Percentiles rank a stretch among this genome's conserved stretches.
These are phyloP conservation scores for Myiotriccus ornatus DNA, from an alignment of 2,797 vertebrate genomes.

Conservation along the genomic window DNA sequence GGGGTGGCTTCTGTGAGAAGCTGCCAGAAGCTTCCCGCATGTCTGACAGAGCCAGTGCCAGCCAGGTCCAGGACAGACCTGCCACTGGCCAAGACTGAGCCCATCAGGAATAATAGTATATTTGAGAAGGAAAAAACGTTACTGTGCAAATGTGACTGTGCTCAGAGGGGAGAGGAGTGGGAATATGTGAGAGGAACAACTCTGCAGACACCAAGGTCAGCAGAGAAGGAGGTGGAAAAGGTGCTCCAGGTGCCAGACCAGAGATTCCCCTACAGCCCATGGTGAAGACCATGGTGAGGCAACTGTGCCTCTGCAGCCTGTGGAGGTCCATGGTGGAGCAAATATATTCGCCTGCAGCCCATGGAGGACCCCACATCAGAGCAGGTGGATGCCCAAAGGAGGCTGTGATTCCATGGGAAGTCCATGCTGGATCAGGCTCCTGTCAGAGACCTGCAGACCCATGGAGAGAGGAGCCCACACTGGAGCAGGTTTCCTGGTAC, in stretches of 20 bases:
- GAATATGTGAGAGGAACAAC: background rate
- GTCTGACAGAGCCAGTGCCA: background rate
- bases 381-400: background rate
- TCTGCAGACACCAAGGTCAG: background rate
- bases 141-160: background rate
- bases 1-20: background rate
- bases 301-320: background rate
- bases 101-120: background rate
- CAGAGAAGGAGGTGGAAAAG: background rate
- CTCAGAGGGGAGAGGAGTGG: background rate
- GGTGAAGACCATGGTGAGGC: background rate
- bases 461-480: background rate
- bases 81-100: background rate
- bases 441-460: background rate
- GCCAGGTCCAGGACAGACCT: background rate
- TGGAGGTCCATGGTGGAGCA: background rate
- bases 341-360: background rate
- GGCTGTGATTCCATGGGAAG: background rate
- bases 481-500: background rate
- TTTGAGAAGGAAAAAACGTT: background rate
- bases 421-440: background rate
- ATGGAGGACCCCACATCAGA: background rate
- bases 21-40: background rate
- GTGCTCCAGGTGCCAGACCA: fast-evolving
- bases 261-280: background rate